These are phyloP conservation scores for Saguinus midas DNA, from an alignment of 2,113 vertebrate genomes.

Conservation along the genomic window DNA sequence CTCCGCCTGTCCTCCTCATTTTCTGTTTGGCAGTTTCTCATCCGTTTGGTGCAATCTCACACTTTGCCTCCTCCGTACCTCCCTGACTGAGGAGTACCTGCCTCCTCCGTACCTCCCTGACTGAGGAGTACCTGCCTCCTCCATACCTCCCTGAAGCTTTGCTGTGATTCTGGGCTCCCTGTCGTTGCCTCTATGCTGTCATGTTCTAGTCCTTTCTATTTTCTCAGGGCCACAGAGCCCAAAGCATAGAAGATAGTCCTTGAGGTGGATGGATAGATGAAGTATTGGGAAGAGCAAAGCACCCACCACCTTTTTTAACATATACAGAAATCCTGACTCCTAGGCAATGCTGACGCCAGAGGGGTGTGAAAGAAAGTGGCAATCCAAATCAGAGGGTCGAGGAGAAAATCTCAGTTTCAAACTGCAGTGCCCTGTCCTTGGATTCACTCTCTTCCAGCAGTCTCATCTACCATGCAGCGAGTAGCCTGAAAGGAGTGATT, in stretches of 20 bases:
- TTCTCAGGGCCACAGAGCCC: neutral
- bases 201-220: neutral
- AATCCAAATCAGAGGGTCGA: neutral
- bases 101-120: no score
- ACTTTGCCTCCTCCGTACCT: fast-evolving
- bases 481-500: no score
- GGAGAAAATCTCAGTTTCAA: neutral
- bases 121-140: neutral
- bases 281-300: neutral
- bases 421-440: neutral
- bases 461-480: no score
- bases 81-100: neutral
- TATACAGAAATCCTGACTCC: fast-evolving
- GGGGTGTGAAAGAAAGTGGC: fast-evolving
- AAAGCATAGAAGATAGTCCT: neutral
- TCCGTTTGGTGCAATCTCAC: fast-evolving
- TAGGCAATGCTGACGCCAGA: no score
- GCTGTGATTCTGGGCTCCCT: neutral
- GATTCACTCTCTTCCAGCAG: no score
- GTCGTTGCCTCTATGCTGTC: fast-evolving
- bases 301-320: no score
- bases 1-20: no score
- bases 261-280: neutral
- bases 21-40: neutral
- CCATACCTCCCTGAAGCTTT: fast-evolving